Percentiles rank a stretch among this genome's conserved stretches.
Conservation (phyloP, 2,888 invertebrate species). For the Sicus ferrugineus region DNA sequence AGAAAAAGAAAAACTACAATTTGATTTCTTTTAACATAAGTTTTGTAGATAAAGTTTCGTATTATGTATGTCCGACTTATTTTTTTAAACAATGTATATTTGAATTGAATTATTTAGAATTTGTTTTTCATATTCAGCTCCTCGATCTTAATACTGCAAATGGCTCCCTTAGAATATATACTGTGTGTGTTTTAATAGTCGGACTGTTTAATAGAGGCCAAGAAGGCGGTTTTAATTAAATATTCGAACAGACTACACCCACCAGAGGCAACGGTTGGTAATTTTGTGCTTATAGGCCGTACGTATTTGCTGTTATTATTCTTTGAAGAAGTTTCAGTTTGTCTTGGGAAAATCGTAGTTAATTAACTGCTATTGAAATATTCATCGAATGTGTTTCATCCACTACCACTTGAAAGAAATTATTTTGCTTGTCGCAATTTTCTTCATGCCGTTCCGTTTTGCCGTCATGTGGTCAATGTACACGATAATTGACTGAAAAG, state of each 20-base stretch:
- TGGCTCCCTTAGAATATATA: no score
- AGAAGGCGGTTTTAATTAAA: no score
- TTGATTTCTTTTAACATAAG: no score
- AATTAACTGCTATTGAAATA: constrained; percentile 46
- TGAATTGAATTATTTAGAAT: background rate
- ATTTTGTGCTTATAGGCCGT: background rate
- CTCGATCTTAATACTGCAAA: no score
- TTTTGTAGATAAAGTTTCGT: no score
- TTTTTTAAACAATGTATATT: no score
- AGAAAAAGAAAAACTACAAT: no score
- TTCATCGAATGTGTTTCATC: constrained; percentile 37
- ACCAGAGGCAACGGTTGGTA: background rate
- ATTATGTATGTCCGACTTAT: no score
- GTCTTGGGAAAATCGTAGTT: constrained; percentile 40
- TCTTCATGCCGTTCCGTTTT: background rate
- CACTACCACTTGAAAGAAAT: background rate
- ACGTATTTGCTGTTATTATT: background rate
- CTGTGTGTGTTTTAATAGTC: background rate
- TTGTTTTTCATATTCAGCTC: background rate
- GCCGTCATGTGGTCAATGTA: constrained; percentile 28
- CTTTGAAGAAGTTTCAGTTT: constrained; percentile 14
- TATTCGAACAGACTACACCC: constrained; percentile 3
- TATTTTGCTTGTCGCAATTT: background rate
- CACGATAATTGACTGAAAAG: constrained; percentile 28
- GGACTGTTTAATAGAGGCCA: background rate